Base-by-base conservation (phyloP, 2,113 vertebrate genomes). In the Pterocles gutturalis region DNA sequence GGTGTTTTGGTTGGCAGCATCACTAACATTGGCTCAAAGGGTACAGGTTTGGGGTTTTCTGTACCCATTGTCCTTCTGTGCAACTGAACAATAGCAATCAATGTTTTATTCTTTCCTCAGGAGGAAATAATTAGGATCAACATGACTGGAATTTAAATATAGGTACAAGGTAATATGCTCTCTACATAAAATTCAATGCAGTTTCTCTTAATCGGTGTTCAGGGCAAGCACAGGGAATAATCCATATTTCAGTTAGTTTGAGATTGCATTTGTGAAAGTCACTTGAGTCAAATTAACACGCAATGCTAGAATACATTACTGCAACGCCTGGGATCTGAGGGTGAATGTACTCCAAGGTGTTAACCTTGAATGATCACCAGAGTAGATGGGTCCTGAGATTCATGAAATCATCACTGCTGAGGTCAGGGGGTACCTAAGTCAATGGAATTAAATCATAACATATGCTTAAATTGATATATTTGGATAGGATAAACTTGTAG, bases 131-230 rank as follows among this genome's bases (percentile, higher is more conserved):
- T 43, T 55, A 53, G 78, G 43, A 61, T 70, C 54, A 61, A 11
- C 2, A 2, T 72, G 65, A 48, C 54, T 91, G 24, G 11, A 57
- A 93, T 61, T 67, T 82, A 61, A 87, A 53, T 2, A 11, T 8
- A 48, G 41, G 17, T 9, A n/a, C 13, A 41, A 51, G 48, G 31
- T 69, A 87, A 76, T 26, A 29, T 29, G 14, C 29, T 79, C 16
- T 53, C 0, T 22, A 31, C 5, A 12, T 67, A 69, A 76, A 85
- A 82, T 38, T 17, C 48, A 54, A 10, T 57, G 18, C 0, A 0
- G 57, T 94, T 86, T 81, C 46, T 45, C 15, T 64, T 87, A 58
- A 69, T 61, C 17, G 4, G 33, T 11, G 33, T 65, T 82, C 55
- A 69, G 49, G 57, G 65, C 20, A 79, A 91, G 73, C 46, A 53